Percentiles rank a stretch among this genome's conserved stretches.
These are phyloP conservation scores for Pangasianodon gigas DNA, from an alignment of 2,113 vertebrate species.

Conservation along the genomic window DNA sequence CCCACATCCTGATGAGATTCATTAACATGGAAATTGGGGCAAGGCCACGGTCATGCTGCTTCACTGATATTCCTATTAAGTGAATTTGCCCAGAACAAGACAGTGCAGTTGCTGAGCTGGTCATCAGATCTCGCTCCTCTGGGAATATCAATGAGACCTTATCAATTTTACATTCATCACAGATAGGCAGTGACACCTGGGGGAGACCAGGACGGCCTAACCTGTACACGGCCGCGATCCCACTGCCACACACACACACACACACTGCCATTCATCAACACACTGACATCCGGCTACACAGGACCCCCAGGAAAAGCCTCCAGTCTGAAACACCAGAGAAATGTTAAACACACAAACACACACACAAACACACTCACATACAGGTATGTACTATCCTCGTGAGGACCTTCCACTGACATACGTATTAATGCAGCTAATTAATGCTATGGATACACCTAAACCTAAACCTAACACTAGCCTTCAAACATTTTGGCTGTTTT, in stretches of 20 bases:
- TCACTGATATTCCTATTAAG: slow-evolving; percentile 74
- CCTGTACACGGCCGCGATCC: slow-evolving; percentile 34
- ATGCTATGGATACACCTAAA: background rate
- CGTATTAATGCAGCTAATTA: background rate
- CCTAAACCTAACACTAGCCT: background rate
- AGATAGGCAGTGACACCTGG: slow-evolving; percentile 28
- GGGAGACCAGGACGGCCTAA: slow-evolving; percentile 35
- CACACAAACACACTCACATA: background rate
- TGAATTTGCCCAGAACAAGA: slow-evolving; percentile 71
- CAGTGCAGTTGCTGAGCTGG: slow-evolving; percentile 69
- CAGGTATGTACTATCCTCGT: background rate
- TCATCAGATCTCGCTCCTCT: slow-evolving; percentile 58
- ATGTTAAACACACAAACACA: slow-evolving; percentile 25
- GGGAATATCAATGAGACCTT: slow-evolving; percentile 72
- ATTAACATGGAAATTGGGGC: slow-evolving; percentile 76
- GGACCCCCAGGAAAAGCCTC: slow-evolving; percentile 46
- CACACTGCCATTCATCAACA: slow-evolving; percentile 37
- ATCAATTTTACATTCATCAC: slow-evolving; percentile 75
- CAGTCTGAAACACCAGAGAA: background rate
- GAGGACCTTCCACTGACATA: background rate
- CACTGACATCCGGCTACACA: slow-evolving; percentile 37
- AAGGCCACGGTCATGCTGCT: slow-evolving; percentile 62
- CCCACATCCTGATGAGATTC: slow-evolving; percentile 57
- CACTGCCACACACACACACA: slow-evolving; percentile 8
- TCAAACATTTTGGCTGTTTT: background rate